Base-by-base conservation (phyloP, 2,797 vertebrate species). In the Podarcis siculus region DNA sequence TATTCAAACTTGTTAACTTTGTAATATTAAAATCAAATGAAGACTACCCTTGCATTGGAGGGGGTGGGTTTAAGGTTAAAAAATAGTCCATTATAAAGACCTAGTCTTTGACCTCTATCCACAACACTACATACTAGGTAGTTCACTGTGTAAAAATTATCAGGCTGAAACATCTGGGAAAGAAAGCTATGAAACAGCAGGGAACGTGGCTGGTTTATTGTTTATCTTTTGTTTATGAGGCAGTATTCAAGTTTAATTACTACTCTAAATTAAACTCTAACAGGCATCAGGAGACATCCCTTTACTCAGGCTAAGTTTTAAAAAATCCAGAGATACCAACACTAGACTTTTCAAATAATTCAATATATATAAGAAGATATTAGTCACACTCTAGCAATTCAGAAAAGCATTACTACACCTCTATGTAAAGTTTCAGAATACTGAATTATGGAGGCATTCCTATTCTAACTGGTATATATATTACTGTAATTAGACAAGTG, bases 181-280 rank as follows among this genome's bases (percentile, higher is more conserved):
- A 97, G 97, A 98, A 97, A 97, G 97, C 98, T 97, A 98, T 98
- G 98, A 98, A 99, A 98, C 98, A 98, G 98, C 98, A 98, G 98
- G 98, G 98, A 98, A 97, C 86, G 94, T 97, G 97, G 97, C 98
- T 97, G 97, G 97, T 98, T 99, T 98, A 99, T 98, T 98, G 98
- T 99, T 99, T 99, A 99, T 99, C 98, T 99, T 98, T 99, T 99
- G 98, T 99, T 99, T 98, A 99, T 99, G 98, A 98, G 98, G 98
- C 97, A 98, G 98, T 98, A 98, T 99, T 99, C 98, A 98, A 98
- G 97, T 99, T 99, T 99, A 99, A 99, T 99, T 99, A 98, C 98
- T 98, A 97, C 98, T 98, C 98, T 99, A 99, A 99, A 99, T 99
- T 99, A 99, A 99, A 98, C 97, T 98, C 97, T 98, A 99, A 99